Conservation (phyloP, 2,113 vertebrate genomes). For the Collichthys lucidus region DNA sequence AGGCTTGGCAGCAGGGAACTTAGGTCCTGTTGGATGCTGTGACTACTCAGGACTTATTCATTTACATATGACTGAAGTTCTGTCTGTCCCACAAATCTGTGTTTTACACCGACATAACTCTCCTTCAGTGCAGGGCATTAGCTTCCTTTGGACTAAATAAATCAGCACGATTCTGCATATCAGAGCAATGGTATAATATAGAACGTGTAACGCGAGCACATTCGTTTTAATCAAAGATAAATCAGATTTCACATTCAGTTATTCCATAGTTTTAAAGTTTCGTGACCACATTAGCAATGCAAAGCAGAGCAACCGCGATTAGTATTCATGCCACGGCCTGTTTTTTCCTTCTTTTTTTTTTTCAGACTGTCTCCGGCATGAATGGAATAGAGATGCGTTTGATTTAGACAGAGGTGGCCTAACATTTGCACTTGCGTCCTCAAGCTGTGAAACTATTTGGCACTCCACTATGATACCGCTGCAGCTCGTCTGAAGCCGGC, state of each 20-base stretch:
- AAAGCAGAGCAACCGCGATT: slow-evolving; percentile 23
- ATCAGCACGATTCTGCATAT: slow-evolving; percentile 10
- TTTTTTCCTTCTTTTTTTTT: slow-evolving; percentile 9
- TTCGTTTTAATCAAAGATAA: slow-evolving; percentile 24
- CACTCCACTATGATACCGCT: neutral
- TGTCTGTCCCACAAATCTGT: slow-evolving; percentile 25
- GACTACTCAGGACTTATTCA: neutral
- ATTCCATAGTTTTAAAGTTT: slow-evolving; percentile 25
- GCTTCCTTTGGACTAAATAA: slow-evolving; percentile 2
- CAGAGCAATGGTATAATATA: neutral
- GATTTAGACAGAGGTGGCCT: slow-evolving; percentile 44
- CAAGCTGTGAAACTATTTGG: slow-evolving; percentile 48
- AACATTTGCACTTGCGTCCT: slow-evolving; percentile 48
- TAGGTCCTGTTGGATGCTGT: neutral
- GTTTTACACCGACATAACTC: slow-evolving; percentile 25
- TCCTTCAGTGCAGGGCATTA: neutral
- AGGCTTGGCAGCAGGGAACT: neutral
- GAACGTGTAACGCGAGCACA: neutral
- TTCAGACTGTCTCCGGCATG: slow-evolving; percentile 29
- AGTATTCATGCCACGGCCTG: slow-evolving; percentile 29
- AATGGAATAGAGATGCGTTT: slow-evolving; percentile 46
- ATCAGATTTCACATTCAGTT: slow-evolving; percentile 27
- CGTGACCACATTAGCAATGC: slow-evolving; percentile 36
- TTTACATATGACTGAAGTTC: slow-evolving; percentile 34
- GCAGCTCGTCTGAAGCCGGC: slow-evolving; percentile 8